These are phyloP conservation scores for Acanthosepion pharaonis DNA, from an alignment of 2,888 invertebrate species.

Conservation along the genomic window DNA sequence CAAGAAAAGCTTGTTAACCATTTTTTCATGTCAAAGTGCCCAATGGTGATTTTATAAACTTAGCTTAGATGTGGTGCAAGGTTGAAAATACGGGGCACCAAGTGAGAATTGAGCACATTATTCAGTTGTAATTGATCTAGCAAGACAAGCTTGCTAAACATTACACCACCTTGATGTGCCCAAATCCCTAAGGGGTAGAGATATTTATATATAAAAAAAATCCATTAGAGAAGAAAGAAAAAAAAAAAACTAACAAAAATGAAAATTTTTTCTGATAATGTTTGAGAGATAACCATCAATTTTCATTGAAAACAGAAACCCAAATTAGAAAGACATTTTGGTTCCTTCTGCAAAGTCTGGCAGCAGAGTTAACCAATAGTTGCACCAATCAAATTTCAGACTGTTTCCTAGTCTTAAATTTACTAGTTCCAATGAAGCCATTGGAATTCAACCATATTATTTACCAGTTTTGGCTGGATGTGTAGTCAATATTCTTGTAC, in stretches of 20 bases:
- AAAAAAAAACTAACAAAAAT: background rate
- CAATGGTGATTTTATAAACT: no score
- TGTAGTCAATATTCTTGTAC: background rate
- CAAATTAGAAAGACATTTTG: background rate
- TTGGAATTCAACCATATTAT: constrained; percentile 33
- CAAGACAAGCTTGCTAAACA: no score
- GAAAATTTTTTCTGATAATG: background rate
- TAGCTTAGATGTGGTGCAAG: no score
- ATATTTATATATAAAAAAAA: no score
- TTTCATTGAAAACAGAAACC: background rate
- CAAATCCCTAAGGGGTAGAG: no score
- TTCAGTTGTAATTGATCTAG: no score
- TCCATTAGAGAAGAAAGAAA: background rate
- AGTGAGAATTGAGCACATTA: no score
- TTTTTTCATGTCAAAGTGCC: no score
- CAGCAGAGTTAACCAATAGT: constrained; percentile 14
- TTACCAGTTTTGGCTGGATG: background rate
- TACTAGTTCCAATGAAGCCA: background rate
- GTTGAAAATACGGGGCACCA: no score
- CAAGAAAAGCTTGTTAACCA: no score
- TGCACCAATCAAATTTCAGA: background rate
- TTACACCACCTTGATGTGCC: no score
- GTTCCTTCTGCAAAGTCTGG: background rate
- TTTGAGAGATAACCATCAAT: background rate
- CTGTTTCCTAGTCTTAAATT: background rate